Conservation (phyloP, 2,113 vertebrate genomes). For the Hippoglossus stenolepis region DNA sequence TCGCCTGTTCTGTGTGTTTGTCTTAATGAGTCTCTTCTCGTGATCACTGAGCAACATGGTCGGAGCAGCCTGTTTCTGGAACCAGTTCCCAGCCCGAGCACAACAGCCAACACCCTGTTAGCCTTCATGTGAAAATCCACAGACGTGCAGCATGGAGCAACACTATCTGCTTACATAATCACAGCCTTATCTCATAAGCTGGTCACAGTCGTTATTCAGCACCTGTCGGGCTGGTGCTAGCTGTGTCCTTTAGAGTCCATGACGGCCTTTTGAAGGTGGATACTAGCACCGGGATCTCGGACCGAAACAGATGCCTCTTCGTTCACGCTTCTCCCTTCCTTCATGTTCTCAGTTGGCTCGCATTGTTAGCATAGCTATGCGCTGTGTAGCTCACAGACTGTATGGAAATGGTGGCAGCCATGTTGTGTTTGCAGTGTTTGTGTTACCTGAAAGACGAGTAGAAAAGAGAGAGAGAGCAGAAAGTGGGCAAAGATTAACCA, state of each 20-base stretch:
- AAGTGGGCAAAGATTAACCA: background rate
- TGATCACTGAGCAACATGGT: background rate
- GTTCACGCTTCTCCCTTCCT: background rate
- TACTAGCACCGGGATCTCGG: too few species aligned
- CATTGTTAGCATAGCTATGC: background rate
- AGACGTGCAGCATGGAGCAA: constrained; percentile 27
- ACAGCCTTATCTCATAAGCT: constrained; percentile 35
- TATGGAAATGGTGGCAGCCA: background rate
- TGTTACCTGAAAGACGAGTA: background rate
- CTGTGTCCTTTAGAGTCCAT: background rate
- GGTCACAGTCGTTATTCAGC: constrained; percentile 19
- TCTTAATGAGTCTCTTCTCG: background rate
- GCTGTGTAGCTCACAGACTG: background rate
- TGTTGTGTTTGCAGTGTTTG: background rate
- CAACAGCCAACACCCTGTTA: constrained; percentile 38
- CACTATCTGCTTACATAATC: constrained; percentile 53
- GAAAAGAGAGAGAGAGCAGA: too few species aligned
- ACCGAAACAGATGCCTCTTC: background rate
- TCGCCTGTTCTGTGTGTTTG: background rate
- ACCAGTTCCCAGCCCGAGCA: constrained; percentile 27
- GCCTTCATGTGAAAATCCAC: constrained; percentile 30
- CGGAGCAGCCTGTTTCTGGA: constrained; percentile 36
- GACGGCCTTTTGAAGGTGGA: background rate
- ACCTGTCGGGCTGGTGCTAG: background rate
- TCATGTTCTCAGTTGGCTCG: background rate